These are phyloP conservation scores for Mamestra brassicae DNA, from an alignment of 2,888 invertebrate species.

Conservation along the genomic window DNA sequence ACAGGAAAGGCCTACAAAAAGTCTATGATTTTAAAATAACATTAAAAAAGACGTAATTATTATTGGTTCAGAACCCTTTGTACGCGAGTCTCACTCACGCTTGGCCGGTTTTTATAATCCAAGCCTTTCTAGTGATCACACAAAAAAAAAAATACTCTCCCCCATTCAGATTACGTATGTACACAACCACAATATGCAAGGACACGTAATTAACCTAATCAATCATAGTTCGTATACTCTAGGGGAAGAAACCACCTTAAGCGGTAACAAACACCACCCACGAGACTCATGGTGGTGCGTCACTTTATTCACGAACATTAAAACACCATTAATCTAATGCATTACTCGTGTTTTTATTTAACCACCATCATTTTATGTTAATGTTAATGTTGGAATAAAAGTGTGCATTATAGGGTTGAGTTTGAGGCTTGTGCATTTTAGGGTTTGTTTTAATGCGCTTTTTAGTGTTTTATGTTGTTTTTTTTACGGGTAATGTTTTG, in stretches of 20 bases:
- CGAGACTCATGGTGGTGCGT: constrained; percentile 50
- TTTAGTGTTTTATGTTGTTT: neutral
- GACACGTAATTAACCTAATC: constrained; percentile 52
- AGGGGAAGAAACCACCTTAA: constrained; percentile 48
- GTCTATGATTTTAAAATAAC: too few species aligned
- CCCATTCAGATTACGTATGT: neutral
- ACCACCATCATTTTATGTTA: constrained; percentile 71
- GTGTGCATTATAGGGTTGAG: constrained; percentile 52
- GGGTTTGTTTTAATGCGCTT: constrained; percentile 21
- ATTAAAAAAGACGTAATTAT: too few species aligned
- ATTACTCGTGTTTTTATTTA: constrained; percentile 75
- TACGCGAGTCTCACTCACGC: too few species aligned
- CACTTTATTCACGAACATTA: constrained; percentile 71
- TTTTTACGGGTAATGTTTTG: neutral
- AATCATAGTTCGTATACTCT: constrained; percentile 51
- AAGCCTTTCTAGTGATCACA: too few species aligned
- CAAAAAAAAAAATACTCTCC: neutral
- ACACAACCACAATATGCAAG: neutral
- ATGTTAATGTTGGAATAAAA: constrained; percentile 64
- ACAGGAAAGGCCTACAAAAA: too few species aligned
- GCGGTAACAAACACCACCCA: constrained; percentile 52
- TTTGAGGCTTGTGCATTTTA: constrained; percentile 1
- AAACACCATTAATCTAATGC: constrained; percentile 83
- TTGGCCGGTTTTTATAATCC: too few species aligned
- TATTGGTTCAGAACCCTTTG: too few species aligned